Evolutionary conservation across 1,140 invertebrate genomes (phyloP).

Genomic region (Danaus melanippus): DNA sequence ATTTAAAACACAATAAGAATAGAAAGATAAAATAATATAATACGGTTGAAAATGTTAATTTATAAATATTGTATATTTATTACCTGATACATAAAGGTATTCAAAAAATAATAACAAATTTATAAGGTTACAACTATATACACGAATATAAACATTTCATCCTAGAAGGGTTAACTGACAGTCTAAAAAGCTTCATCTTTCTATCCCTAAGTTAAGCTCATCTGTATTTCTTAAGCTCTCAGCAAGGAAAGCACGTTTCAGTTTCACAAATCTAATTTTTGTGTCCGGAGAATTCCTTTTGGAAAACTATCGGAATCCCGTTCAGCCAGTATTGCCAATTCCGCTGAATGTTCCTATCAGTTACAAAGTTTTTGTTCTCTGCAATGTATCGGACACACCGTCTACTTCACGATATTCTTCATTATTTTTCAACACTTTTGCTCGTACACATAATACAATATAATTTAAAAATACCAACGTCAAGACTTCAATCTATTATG

Average conservation of each 20-base stretch:
- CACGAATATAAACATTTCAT: too few species aligned
- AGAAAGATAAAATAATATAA: too few species aligned
- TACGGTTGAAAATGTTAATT: too few species aligned
- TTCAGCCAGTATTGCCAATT: conserved; percentile 49
- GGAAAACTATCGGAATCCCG: conserved; percentile 39
- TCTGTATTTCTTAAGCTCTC: conserved; percentile 22
- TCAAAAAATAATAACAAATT: too few species aligned
- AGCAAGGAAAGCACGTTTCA: conserved; percentile 38
- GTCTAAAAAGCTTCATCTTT: conserved; percentile 5
- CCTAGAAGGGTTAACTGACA: too few species aligned
- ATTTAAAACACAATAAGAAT: too few species aligned
- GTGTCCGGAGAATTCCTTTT: conserved; percentile 46
- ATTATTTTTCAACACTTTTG: background rate
- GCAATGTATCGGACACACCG: conserved; percentile 15
- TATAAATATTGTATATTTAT: too few species aligned
- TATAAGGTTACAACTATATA: too few species aligned
- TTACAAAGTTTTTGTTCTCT: conserved; percentile 39
- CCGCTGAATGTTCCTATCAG: conserved; percentile 40
- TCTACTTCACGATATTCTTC: conserved; percentile 13
- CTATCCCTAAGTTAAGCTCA: conserved; percentile 22
- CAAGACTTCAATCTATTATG: too few species aligned
- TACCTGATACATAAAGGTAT: too few species aligned
- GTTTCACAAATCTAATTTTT: conserved; percentile 63
- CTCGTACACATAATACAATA: too few species aligned
- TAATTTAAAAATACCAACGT: too few species aligned